These are phyloP conservation scores for Clinocottus analis DNA, from an alignment of 2,113 vertebrate genomes.

Conservation along the genomic window DNA sequence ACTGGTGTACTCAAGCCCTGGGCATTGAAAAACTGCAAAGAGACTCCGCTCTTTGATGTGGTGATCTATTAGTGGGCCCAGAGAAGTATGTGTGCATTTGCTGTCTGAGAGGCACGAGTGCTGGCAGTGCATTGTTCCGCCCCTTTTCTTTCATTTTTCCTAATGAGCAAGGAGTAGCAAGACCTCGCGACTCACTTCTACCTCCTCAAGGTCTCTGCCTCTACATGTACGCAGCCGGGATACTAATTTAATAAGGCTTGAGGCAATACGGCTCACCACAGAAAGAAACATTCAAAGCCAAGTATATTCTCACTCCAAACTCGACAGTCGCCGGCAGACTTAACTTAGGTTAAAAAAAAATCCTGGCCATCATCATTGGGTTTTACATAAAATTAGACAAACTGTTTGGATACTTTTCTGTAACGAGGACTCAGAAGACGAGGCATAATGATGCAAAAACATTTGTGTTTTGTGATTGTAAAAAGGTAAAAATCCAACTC, in stretches of 20 bases:
- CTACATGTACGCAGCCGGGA: background rate
- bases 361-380: no score
- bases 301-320: background rate
- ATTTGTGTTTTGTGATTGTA: background rate
- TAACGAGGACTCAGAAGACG: conserved; percentile 1
- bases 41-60: conserved; percentile 62
- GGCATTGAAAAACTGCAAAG: conserved; percentile 30
- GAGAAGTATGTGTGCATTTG: conserved; percentile 34
- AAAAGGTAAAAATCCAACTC: background rate
- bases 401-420: background rate
- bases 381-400: background rate
- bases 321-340: background rate
- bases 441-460: background rate
- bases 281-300: background rate
- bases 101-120: conserved; percentile 28
- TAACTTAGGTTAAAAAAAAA: background rate
- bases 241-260: conserved; percentile 50
- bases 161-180: conserved; percentile 49
- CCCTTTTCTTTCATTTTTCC: conserved; percentile 42
- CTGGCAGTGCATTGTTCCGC: conserved; percentile 31
- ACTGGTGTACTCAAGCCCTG: conserved; percentile 35
- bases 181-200: conserved; percentile 21
- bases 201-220: conserved; percentile 49
- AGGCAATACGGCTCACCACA: background rate
- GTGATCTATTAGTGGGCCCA: conserved; percentile 64